These are phyloP conservation scores for Rhagonycha lutea DNA, from an alignment of 2,888 invertebrate species.

Conservation along the genomic window DNA sequence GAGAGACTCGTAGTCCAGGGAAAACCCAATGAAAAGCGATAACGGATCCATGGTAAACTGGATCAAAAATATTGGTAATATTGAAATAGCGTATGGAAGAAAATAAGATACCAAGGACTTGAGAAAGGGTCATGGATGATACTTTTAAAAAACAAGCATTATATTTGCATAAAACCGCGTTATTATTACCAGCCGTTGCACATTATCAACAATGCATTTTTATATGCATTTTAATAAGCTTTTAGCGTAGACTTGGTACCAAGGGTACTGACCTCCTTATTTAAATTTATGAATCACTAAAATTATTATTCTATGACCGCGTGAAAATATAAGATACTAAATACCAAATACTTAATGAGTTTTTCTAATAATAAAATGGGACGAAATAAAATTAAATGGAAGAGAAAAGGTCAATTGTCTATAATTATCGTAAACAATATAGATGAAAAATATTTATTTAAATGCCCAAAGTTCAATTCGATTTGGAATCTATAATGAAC, in stretches of 20 bases:
- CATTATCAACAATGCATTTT: background rate
- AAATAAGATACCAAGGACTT: no score
- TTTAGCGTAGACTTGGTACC: background rate
- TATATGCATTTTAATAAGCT: background rate
- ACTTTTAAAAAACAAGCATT: no score
- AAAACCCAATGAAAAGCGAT: no score
- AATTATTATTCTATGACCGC: background rate
- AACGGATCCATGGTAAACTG: no score
- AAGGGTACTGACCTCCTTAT: background rate
- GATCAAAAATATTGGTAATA: no score
- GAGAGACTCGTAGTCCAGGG: no score
- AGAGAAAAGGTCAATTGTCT: background rate
- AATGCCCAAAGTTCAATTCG: background rate
- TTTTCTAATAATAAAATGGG: background rate
- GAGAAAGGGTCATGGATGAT: no score
- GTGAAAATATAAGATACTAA: background rate
- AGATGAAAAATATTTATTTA: background rate
- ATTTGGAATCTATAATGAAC: background rate
- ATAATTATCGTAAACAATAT: background rate
- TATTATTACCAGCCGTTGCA: background rate
- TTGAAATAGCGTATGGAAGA: no score
- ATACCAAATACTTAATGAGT: background rate
- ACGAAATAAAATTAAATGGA: background rate
- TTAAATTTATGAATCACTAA: background rate
- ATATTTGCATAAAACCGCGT: no score